Evolutionary conservation across 23 tunicate species (phyloP).

Genomic region (Ascidia mentula): DNA sequence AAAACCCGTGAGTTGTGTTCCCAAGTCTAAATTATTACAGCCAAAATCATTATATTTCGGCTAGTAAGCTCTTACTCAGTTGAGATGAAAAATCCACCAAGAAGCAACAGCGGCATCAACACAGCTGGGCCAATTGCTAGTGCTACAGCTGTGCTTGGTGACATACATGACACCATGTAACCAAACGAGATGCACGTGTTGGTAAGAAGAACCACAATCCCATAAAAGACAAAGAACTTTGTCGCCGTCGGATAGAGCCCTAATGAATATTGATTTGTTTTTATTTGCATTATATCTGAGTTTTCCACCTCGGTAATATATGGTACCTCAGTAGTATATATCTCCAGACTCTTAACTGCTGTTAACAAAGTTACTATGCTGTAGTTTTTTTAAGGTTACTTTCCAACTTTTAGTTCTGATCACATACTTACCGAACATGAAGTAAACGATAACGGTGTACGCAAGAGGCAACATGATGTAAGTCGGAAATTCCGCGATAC

Average conservation of each 20-base stretch:
- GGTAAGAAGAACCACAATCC: slow-evolving; percentile 34
- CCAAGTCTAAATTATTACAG: neutral
- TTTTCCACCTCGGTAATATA: neutral
- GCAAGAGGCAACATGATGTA: slow-evolving; percentile 49
- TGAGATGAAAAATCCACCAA: slow-evolving; percentile 76
- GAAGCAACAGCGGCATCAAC: slow-evolving; percentile 74
- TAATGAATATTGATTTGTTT: slow-evolving; percentile 1
- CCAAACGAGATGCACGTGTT: slow-evolving; percentile 80
- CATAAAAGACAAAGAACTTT: slow-evolving; percentile 64
- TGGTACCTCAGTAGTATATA: neutral
- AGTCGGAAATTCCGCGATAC: slow-evolving; percentile 69
- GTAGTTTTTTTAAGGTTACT: no score
- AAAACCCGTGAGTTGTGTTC: no score
- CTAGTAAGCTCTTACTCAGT: slow-evolving; percentile 33
- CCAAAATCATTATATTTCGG: no score
- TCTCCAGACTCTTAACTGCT: neutral
- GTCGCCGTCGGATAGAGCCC: slow-evolving; percentile 70
- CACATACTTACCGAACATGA: slow-evolving; percentile 53
- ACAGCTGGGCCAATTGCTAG: slow-evolving; percentile 74
- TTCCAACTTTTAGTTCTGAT: neutral
- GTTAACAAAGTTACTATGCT: no score
- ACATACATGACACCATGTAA: slow-evolving; percentile 70
- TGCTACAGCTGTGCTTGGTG: slow-evolving; percentile 61
- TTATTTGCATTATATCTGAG: neutral
- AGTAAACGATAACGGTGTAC: slow-evolving; percentile 58